phyloP scores from a whole-genome alignment of 1,140 invertebrate species.

The Atopsyche davidsoni region DNA sequence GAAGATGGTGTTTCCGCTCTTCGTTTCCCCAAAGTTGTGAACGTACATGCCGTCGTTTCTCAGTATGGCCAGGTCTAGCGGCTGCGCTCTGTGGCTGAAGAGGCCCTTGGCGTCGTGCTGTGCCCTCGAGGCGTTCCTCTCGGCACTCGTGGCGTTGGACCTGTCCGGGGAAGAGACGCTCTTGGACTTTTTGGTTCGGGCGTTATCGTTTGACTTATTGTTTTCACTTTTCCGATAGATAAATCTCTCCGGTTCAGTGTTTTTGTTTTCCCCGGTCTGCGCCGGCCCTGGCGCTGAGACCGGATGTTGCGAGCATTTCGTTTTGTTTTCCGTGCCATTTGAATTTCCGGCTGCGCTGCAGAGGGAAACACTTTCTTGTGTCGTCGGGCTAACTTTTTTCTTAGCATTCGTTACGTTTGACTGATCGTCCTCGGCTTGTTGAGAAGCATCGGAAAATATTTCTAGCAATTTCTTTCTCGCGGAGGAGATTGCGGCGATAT shows the following conservation, averaged over 20 bases:
- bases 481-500: no score
- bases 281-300: constrained; percentile 18
- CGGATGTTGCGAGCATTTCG: constrained; percentile 27
- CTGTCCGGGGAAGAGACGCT: constrained; percentile 7
- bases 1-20: no score
- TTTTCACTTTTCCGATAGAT: constrained; percentile 24
- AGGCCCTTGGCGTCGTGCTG: no score
- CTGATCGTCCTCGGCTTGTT: constrained; percentile 14
- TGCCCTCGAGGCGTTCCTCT: no score
- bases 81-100: no score
- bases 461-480: constrained; percentile 25
- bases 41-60: no score
- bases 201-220: constrained; percentile 12
- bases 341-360: constrained; percentile 23
- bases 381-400: constrained; percentile 11
- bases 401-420: constrained; percentile 3
- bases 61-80: no score
- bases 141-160: neutral
- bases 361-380: constrained; percentile 15
- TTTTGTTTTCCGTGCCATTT: constrained; percentile 29
- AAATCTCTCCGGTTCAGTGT: constrained; percentile 19
- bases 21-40: no score
- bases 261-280: constrained; percentile 20
- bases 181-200: constrained; percentile 14
- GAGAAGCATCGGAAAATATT: constrained; percentile 29